A percentile compares a stretch with the other conserved stretches of the same genome.
Conservation (phyloP, 1,140 invertebrate genomes). For the Zaprionus tsacasi region DNA sequence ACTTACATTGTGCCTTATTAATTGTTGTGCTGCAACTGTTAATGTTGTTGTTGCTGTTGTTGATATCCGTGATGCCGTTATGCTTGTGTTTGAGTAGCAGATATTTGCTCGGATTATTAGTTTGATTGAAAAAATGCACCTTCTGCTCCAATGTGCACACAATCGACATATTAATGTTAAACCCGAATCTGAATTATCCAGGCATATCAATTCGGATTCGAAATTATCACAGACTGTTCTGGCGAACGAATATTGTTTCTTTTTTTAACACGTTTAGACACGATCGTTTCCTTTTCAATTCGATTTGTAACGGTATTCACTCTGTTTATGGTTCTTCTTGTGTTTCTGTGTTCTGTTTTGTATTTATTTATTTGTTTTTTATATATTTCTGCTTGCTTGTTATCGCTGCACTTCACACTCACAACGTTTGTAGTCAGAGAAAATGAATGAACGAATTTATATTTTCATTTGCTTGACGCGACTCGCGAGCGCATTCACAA, state of each 20-base stretch:
- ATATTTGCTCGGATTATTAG: conserved; percentile 67
- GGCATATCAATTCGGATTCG: not conserved
- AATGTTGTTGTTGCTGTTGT: conserved; percentile 45
- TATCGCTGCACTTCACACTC: conserved; percentile 5
- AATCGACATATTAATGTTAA: conserved; percentile 79
- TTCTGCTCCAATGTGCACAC: conserved; percentile 76
- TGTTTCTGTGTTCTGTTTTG: not conserved
- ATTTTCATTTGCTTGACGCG: conserved; percentile 3
- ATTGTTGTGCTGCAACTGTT: conserved; percentile 40
- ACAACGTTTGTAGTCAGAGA: not conserved
- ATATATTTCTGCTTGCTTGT: not conserved
- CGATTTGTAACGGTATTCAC: not conserved
- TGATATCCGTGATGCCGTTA: conserved; percentile 50
- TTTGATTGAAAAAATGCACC: conserved; percentile 75
- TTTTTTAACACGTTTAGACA: not conserved
- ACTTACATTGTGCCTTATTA: conserved; percentile 64
- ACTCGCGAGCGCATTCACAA: conserved; percentile 64
- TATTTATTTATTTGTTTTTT: not conserved
- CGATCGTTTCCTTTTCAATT: not conserved
- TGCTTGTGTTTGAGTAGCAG: conserved; percentile 68
- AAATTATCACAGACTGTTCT: conserved; percentile 4
- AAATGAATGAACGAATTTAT: not conserved
- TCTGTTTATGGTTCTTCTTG: not conserved
- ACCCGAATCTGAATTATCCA: conserved; percentile 21
- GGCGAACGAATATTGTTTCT: not conserved